Conservation (phyloP, 1,140 invertebrate species). For the Dolichoris vasculosae region DNA sequence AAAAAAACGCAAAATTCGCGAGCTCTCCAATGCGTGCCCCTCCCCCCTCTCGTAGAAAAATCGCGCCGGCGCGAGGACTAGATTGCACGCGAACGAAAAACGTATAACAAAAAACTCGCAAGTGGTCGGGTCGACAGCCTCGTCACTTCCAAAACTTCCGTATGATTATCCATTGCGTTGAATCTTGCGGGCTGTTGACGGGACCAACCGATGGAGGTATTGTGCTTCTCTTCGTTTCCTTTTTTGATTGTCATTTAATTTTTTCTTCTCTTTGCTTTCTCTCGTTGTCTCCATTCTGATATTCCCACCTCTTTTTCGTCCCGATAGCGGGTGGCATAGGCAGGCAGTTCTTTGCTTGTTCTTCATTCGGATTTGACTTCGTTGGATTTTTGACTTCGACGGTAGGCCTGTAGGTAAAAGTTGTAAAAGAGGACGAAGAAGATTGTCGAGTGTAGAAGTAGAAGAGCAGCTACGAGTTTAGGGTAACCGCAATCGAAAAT, state of each 20-base stretch:
- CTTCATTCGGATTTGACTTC: slow-evolving; percentile 69
- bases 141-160: background rate
- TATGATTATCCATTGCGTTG: background rate
- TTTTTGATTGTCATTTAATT: slow-evolving; percentile 1
- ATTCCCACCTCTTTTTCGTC: background rate
- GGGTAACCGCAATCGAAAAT: slow-evolving; percentile 86
- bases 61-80: slow-evolving; percentile 51
- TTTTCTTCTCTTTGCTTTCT: slow-evolving; percentile 41
- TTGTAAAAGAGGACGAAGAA: slow-evolving; percentile 94
- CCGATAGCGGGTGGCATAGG: slow-evolving; percentile 40
- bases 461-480: slow-evolving; percentile 82
- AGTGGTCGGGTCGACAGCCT: slow-evolving; percentile 5
- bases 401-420: slow-evolving; percentile 91
- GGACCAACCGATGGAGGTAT: slow-evolving; percentile 12
- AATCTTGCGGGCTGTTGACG: background rate
- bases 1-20: slow-evolving; percentile 28
- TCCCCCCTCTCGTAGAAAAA: slow-evolving; percentile 26
- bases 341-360: slow-evolving; percentile 41
- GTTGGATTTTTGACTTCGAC: slow-evolving; percentile 65
- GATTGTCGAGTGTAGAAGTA: slow-evolving; percentile 90
- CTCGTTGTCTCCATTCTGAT: background rate
- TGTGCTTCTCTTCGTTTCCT: background rate
- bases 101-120: slow-evolving; percentile 36
- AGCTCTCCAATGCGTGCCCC: slow-evolving; percentile 15
- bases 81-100: slow-evolving; percentile 48